Conservation (phyloP, 2,888 invertebrate species). For the Unio delphinus region DNA sequence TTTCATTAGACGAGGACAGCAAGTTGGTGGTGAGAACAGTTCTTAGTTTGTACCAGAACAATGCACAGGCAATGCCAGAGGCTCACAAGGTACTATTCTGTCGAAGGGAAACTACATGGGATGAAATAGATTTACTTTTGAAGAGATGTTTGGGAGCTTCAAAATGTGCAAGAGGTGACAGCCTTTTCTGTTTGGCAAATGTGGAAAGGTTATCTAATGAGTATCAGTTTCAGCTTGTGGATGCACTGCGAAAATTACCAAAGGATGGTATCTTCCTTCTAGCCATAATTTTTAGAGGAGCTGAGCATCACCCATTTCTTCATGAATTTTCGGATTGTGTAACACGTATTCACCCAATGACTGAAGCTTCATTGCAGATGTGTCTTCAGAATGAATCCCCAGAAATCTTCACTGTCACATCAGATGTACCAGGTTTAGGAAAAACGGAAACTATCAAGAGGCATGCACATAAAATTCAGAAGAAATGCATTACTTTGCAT, state of each 20-base stretch:
- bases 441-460: slow-evolving; percentile 24
- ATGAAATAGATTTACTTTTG: slow-evolving; percentile 38
- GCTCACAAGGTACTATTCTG: slow-evolving; percentile 45
- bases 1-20: too few relatives aligned
- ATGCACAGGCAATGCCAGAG: slow-evolving; percentile 35
- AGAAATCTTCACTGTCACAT: slow-evolving; percentile 21
- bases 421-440: slow-evolving; percentile 31
- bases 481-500: slow-evolving; percentile 18
- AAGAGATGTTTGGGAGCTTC: slow-evolving; percentile 28
- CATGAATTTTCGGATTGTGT: slow-evolving; percentile 18
- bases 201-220: slow-evolving; percentile 40
- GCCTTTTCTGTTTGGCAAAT: slow-evolving; percentile 39
- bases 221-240: slow-evolving; percentile 37
- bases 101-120: slow-evolving; percentile 31
- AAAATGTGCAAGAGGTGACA: not conserved
- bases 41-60: slow-evolving; percentile 35
- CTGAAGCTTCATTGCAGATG: too few relatives aligned
- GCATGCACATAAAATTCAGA: slow-evolving; percentile 8
- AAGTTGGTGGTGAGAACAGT: too few relatives aligned
- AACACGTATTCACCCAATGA: not conserved
- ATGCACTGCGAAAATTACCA: slow-evolving; percentile 16
- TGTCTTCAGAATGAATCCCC: slow-evolving; percentile 3
- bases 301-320: slow-evolving; percentile 37
- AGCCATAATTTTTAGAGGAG: slow-evolving; percentile 42
- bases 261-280: slow-evolving; percentile 14